Evolutionary conservation across 2,888 invertebrate species (phyloP).

Genomic region (Lordiphosa fenestrarum): DNA sequence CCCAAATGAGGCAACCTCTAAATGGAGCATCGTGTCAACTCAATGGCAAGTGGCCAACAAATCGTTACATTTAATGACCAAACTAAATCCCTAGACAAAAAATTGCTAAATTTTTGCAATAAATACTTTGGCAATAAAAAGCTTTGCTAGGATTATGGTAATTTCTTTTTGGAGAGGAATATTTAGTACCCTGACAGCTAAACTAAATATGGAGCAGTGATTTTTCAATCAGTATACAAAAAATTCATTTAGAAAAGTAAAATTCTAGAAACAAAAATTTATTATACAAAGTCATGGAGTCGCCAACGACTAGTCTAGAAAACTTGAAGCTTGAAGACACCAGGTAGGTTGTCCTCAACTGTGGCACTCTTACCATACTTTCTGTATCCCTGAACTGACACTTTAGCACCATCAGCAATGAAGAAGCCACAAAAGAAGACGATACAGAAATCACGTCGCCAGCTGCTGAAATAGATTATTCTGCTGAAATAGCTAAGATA

Average conservation of each 20-base stretch:
- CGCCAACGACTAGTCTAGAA: too few species aligned
- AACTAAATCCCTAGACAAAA: slow-evolving; percentile 5
- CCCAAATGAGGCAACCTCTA: slow-evolving; percentile 45
- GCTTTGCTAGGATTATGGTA: too few species aligned
- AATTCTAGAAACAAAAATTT: too few species aligned
- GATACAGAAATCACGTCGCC: slow-evolving; percentile 6
- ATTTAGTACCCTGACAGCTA: too few species aligned
- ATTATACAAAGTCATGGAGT: too few species aligned
- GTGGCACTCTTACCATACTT: slow-evolving; percentile 2
- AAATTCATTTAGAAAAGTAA: too few species aligned
- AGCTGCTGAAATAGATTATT: slow-evolving; percentile 25
- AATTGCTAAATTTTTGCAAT: too few species aligned
- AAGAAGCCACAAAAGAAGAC: too few species aligned
- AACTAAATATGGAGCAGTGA: too few species aligned
- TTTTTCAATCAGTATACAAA: too few species aligned
- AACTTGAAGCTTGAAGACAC: slow-evolving; percentile 8
- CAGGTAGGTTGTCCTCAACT: slow-evolving; percentile 26
- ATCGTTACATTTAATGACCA: not conserved
- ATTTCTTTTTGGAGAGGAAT: too few species aligned
- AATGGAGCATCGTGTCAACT: slow-evolving; percentile 15
- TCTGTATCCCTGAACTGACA: not conserved
- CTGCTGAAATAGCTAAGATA: slow-evolving; percentile 1
- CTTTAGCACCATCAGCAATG: not conserved
- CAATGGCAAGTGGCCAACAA: slow-evolving; percentile 4
- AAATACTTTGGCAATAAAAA: too few species aligned